Evolutionary conservation across 2,888 invertebrate genomes (phyloP), one percentile per base, ranked within the genome.

Genomic region (Eristalinus sepulchralis): DNA sequence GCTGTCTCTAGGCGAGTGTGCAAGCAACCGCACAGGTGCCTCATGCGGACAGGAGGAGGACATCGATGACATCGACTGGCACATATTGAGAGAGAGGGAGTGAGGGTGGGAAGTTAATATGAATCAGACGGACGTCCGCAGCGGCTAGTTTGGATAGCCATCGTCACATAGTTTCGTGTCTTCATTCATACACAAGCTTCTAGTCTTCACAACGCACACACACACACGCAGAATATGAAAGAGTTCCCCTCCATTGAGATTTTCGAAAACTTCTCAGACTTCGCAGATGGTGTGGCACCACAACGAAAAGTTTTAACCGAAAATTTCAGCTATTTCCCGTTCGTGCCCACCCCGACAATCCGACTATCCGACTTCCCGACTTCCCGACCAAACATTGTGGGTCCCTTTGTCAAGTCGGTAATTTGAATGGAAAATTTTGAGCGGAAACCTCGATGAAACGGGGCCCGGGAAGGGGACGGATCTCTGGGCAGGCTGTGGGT

Each of bases 41-140:
- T 73, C 66, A 55, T 78, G 70, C 57, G 82, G 57, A 66, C 78
- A 83, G 66, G 68, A 75, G 70, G 27, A 78, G 78, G 75, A 83
- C 85, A 64, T 82, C 77, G 78, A 86, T 86, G 83, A 75, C 86
- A 83, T 77, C 70, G 73, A 83, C 73, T 75, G 77, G 85, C 77
- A 77, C 68, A 82, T 73, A 85, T 72, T 78, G 13, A 39, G 6
- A 39, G 13, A 11, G n/a, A 39, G 39, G 8, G 13, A n/a, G n/a
- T 4, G 60, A 64, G 72, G 77, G 63, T 64, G 59, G 81, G 59
- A 82, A 85, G 82, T 81, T 77, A 85, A 85, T 85, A 68, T 72
- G 68, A 27, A 27, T 27, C 27, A 27, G 39, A 22, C 63, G 62
- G 63, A 59, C 47, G 47, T 47, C 47, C 47, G 8, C 63, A 55